These are phyloP conservation scores for Drosophila acutilabella DNA, from an alignment of 2,888 invertebrate genomes.

Conservation along the genomic window DNA sequence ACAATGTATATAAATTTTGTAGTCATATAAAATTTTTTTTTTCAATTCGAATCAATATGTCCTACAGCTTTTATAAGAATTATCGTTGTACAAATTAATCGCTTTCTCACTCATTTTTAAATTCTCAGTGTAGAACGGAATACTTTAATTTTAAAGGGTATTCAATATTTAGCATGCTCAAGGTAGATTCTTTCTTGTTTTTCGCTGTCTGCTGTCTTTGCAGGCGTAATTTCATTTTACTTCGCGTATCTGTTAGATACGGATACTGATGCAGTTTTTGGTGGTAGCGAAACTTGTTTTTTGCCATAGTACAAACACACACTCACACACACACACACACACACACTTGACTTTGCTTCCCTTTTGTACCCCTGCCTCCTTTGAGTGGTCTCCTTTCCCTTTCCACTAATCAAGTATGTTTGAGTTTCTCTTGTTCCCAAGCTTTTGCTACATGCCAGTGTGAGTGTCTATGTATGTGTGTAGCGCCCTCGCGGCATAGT, in stretches of 20 bases:
- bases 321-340: constrained; percentile 18
- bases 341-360: constrained; percentile 23
- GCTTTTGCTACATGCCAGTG: constrained; percentile 11
- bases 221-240: constrained; percentile 33
- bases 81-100: too few species aligned
- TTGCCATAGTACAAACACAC: constrained; percentile 44
- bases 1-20: too few species aligned
- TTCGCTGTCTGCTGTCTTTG: constrained; percentile 24
- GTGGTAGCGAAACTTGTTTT: constrained; percentile 67
- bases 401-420: background rate
- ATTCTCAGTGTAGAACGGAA: too few species aligned
- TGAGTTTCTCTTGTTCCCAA: constrained; percentile 39
- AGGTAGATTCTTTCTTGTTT: background rate
- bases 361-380: background rate
- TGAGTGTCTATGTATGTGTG: constrained; percentile 34
- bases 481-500: constrained; percentile 79
- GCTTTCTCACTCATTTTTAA: background rate
- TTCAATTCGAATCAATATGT: too few species aligned
- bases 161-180: too few species aligned
- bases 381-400: background rate
- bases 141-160: too few species aligned
- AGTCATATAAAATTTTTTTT: too few species aligned
- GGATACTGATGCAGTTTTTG: constrained; percentile 59
- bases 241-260: constrained; percentile 74
- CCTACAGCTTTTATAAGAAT: too few species aligned